Conservation (phyloP, 2,888 invertebrate species). For the Spialia ferax region DNA sequence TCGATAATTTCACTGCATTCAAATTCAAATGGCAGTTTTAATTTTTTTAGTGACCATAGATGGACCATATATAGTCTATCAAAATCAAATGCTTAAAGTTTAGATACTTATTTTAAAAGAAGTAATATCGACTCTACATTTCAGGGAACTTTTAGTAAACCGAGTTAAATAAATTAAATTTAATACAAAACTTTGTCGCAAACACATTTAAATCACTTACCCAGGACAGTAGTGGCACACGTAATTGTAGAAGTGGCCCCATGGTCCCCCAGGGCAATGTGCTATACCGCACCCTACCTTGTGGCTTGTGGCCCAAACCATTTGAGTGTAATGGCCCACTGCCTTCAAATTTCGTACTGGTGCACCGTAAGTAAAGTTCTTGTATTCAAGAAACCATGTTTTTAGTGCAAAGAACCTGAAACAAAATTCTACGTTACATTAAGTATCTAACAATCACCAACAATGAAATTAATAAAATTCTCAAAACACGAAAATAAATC, state of each 20-base stretch:
- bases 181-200: too few relatives aligned
- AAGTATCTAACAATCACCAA: neutral
- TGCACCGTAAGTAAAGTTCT: slow-evolving; percentile 90
- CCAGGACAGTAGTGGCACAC: slow-evolving; percentile 95
- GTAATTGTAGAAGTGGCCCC: slow-evolving; percentile 91
- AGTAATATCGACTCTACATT: too few relatives aligned
- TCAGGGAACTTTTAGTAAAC: too few relatives aligned
- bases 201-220: slow-evolving; percentile 78
- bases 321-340: slow-evolving; percentile 93
- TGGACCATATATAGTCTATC: too few relatives aligned
- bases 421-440: slow-evolving; percentile 41
- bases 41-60: too few relatives aligned
- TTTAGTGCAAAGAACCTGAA: slow-evolving; percentile 92
- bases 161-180: too few relatives aligned
- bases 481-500: too few relatives aligned
- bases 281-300: slow-evolving; percentile 92
- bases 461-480: too few relatives aligned
- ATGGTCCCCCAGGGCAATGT: slow-evolving; percentile 88
- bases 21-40: too few relatives aligned
- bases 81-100: too few relatives aligned
- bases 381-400: slow-evolving; percentile 92
- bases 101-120: too few relatives aligned
- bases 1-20: neutral
- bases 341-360: slow-evolving; percentile 86
- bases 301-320: slow-evolving; percentile 93